These are phyloP conservation scores for Vesta saturnalis DNA, from an alignment of 2,888 invertebrate species.

Conservation along the genomic window DNA sequence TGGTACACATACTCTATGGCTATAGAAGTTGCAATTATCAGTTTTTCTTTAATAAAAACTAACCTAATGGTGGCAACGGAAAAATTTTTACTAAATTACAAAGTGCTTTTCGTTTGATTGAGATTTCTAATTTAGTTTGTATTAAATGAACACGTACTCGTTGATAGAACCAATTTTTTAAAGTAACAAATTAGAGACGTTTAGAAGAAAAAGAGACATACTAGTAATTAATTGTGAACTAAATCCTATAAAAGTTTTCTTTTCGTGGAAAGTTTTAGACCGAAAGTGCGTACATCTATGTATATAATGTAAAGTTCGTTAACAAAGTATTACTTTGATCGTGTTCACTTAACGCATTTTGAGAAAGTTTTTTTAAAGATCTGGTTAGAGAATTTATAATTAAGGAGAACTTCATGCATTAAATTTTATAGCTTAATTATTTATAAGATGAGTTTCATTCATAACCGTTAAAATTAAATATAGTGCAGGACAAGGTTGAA, in stretches of 20 bases:
- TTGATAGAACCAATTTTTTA: background rate
- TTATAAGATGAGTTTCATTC: too few relatives aligned
- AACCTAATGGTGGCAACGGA: too few relatives aligned
- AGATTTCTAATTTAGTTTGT: background rate
- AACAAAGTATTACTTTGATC: background rate
- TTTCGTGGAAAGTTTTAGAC: background rate
- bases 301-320: too few relatives aligned
- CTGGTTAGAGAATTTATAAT: too few relatives aligned
- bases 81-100: too few relatives aligned
- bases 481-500: too few relatives aligned
- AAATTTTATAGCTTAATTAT: background rate
- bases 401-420: background rate
- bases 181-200: background rate
- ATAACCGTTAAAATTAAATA: too few relatives aligned
- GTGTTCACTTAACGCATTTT: background rate
- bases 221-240: background rate
- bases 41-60: too few relatives aligned
- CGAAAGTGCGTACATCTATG: too few relatives aligned
- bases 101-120: too few relatives aligned
- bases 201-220: background rate
- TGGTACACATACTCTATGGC: too few relatives aligned
- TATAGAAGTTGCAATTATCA: too few relatives aligned
- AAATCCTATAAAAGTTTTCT: background rate
- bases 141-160: background rate
- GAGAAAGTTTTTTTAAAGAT: background rate